Evolutionary conservation across 2,113 vertebrate genomes (phyloP).

Genomic region (Eurypyga helias): DNA sequence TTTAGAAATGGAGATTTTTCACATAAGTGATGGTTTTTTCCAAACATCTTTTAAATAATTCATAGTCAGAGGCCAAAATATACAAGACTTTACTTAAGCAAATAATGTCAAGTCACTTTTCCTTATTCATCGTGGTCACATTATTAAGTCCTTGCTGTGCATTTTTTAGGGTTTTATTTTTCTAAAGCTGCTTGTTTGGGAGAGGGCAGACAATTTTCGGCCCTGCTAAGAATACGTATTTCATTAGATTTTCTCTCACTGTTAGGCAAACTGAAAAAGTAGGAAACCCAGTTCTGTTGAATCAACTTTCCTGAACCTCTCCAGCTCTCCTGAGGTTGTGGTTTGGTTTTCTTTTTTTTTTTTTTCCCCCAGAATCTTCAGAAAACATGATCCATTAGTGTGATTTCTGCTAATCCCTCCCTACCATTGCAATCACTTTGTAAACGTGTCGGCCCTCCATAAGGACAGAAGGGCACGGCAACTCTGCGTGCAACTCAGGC

Average conservation of each 20-base stretch:
- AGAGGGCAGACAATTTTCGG: not conserved
- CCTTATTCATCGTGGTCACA: not conserved
- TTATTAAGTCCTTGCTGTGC: not conserved
- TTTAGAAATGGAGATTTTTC: constrained; percentile 12
- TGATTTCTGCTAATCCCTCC: not conserved
- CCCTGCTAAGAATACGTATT: not conserved
- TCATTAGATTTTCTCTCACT: not conserved
- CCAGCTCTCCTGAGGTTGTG: not conserved
- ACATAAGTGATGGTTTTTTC: not conserved
- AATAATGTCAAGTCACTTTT: not conserved
- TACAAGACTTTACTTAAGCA: not conserved
- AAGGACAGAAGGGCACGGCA: not conserved
- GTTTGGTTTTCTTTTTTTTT: too few species aligned
- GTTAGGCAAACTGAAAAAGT: not conserved
- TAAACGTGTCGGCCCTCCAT: fast-evolving
- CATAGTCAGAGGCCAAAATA: not conserved
- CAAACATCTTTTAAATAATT: constrained; percentile 11
- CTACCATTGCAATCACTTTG: not conserved
- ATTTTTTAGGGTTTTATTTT: not conserved
- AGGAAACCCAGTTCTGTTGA: not conserved
- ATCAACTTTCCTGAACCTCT: not conserved
- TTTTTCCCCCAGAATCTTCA: not conserved
- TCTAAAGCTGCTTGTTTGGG: not conserved
- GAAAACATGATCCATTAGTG: not conserved
- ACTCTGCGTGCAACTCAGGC: not conserved